Evolutionary conservation across 2,797 vertebrate species (phyloP).

Genomic region (Danio aesculapii): DNA sequence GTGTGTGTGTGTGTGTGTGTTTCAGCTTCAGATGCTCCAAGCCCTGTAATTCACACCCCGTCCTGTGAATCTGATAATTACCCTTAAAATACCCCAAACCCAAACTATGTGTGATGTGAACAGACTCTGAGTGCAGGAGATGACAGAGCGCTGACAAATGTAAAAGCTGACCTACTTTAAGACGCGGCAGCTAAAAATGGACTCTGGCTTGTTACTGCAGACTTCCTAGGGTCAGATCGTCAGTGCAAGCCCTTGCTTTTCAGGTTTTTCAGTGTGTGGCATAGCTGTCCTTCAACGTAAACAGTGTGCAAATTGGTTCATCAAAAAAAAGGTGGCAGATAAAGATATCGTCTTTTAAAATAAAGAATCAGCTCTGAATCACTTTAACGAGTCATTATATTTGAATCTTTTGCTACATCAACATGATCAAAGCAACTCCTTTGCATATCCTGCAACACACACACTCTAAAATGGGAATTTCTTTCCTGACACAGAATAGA

Average conservation of each 20-base stretch:
- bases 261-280: too few relatives aligned
- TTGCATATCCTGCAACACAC: too few relatives aligned
- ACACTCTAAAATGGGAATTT: too few relatives aligned
- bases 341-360: too few relatives aligned
- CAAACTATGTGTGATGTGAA: neutral
- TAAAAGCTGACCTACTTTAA: constrained; percentile 32
- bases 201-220: constrained; percentile 2
- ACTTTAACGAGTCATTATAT: too few relatives aligned
- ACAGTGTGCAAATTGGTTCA: neutral
- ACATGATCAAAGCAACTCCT: too few relatives aligned
- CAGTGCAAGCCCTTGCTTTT: constrained; percentile 7
- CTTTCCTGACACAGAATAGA: too few relatives aligned
- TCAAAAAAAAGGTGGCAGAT: too few relatives aligned
- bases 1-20: neutral
- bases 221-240: neutral
- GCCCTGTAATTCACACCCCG: neutral
- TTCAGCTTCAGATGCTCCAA: neutral
- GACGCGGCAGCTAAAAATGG: constrained; percentile 10
- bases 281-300: neutral
- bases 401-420: too few relatives aligned
- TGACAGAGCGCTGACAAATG: constrained; percentile 29
- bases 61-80: constrained; percentile 26
- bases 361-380: too few relatives aligned
- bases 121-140: neutral
- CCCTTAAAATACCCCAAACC: neutral